These are phyloP conservation scores for Regulus satrapa DNA, from an alignment of 2,113 vertebrate genomes.

Conservation along the genomic window DNA sequence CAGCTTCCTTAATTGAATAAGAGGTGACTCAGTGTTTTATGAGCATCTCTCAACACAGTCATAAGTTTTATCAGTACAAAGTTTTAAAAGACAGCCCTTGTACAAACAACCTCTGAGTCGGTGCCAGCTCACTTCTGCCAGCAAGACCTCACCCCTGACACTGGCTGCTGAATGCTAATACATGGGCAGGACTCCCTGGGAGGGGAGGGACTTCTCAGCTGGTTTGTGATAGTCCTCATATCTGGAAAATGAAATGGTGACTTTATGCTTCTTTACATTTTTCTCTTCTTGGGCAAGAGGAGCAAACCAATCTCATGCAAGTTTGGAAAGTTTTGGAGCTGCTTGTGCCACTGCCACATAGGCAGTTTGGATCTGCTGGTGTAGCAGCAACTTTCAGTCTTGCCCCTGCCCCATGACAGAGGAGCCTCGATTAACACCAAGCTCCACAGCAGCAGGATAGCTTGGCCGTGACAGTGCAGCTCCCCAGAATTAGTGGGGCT, in stretches of 20 bases:
- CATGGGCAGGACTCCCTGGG: neutral
- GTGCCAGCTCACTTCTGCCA: slow-evolving; percentile 3
- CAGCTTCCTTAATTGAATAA: neutral
- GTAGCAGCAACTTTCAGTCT: fast-evolving
- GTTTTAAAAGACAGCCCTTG: slow-evolving; percentile 43
- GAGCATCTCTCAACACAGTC: slow-evolving; percentile 29
- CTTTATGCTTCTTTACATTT: neutral
- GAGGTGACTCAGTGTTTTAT: neutral
- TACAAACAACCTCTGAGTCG: neutral
- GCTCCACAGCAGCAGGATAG: neutral
- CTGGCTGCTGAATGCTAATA: neutral
- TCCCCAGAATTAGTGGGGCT: fast-evolving
- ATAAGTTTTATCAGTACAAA: slow-evolving; percentile 45
- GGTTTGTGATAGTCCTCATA: neutral
- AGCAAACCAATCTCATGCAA: neutral
- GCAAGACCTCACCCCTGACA: neutral
- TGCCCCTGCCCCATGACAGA: neutral
- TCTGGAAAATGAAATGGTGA: neutral
- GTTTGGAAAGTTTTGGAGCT: neutral
- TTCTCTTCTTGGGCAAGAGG: neutral
- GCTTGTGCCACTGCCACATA: neutral
- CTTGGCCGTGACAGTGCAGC: neutral
- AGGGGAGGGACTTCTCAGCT: neutral
- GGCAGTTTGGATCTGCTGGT: neutral
- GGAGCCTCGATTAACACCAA: fast-evolving